Percentiles rank a stretch among this genome's conserved stretches.
Evolutionary conservation across 2,888 invertebrate genomes (phyloP).

Genomic region (Dioctria linearis): DNA sequence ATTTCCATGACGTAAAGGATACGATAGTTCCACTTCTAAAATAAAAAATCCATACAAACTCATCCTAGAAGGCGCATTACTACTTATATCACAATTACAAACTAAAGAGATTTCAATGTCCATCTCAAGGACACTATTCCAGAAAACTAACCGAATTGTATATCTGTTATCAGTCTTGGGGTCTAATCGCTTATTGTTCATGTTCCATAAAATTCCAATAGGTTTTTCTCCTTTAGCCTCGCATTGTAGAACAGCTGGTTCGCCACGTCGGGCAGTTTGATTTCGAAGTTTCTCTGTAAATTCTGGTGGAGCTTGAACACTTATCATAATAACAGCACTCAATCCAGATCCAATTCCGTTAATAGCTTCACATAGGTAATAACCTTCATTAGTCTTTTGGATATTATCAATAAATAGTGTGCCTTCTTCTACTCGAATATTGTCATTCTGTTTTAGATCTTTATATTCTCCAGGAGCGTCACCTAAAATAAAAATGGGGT

Average conservation of each 20-base stretch:
- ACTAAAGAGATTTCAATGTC: too few species aligned
- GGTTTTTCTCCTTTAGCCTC: slow-evolving; percentile 96
- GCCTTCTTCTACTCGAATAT: slow-evolving; percentile 95
- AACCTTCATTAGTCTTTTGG: slow-evolving; percentile 94
- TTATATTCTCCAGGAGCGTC: slow-evolving; percentile 94
- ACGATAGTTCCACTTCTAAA: too few species aligned
- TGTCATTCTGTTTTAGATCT: slow-evolving; percentile 91
- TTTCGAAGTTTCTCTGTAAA: slow-evolving; percentile 93
- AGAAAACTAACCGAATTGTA: slow-evolving; percentile 76
- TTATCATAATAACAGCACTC: slow-evolving; percentile 93
- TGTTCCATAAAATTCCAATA: slow-evolving; percentile 95
- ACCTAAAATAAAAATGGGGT: too few species aligned
- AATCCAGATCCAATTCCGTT: slow-evolving; percentile 96
- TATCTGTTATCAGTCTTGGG: slow-evolving; percentile 90
- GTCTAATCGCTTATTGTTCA: slow-evolving; percentile 93
- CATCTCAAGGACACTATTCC: too few species aligned
- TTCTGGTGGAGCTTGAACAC: slow-evolving; percentile 96
- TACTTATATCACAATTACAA: too few species aligned
- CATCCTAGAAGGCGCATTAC: too few species aligned
- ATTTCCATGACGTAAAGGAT: too few species aligned
- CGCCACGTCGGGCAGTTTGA: slow-evolving; percentile 91
- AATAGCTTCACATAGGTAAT: slow-evolving; percentile 95
- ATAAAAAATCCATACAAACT: too few species aligned
- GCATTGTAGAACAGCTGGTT: slow-evolving; percentile 92
- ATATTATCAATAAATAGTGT: slow-evolving; percentile 92